Percentiles rank a stretch among this genome's conserved stretches.
phyloP scores from a whole-genome alignment of 2,113 vertebrate genomes.

The Muntiacus muntjak region DNA sequence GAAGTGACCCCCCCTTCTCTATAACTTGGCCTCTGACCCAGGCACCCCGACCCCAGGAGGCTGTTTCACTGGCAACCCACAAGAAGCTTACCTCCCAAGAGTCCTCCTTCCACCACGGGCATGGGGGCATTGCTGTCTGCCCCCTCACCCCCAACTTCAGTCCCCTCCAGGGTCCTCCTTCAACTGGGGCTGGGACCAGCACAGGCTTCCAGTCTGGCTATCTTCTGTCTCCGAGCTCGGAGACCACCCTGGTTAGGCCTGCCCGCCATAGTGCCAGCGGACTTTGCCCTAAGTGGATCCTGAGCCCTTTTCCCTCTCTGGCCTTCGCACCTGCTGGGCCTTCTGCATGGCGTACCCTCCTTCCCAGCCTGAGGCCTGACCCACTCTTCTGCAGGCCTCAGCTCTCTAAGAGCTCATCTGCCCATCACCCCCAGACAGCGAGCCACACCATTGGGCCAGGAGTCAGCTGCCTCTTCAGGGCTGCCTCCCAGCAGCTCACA shows the following conservation, averaged over 20 bases:
- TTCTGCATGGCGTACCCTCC: background rate
- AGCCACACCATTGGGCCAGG: accelerated
- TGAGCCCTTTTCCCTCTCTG: background rate
- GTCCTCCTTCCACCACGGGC: background rate
- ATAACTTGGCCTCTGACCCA: background rate
- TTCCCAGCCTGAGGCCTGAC: background rate
- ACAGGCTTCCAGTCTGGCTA: background rate
- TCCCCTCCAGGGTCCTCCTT: background rate
- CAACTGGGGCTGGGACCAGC: background rate
- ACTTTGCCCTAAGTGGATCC: background rate
- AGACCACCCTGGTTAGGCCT: background rate
- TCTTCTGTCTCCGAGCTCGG: background rate
- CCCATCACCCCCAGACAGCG: background rate
- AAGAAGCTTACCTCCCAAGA: background rate
- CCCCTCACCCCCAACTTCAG: background rate
- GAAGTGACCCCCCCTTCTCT: background rate
- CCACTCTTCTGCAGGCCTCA: background rate
- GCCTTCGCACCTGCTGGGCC: background rate
- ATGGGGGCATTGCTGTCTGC: background rate
- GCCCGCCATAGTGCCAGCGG: accelerated
- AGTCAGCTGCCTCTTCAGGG: background rate
- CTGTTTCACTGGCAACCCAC: background rate
- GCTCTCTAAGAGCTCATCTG: background rate
- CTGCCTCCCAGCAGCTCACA: no score
- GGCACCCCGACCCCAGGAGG: background rate